Base-by-base conservation (phyloP, 2,888 invertebrate species). In the Thecocarcelia acutangulata region DNA sequence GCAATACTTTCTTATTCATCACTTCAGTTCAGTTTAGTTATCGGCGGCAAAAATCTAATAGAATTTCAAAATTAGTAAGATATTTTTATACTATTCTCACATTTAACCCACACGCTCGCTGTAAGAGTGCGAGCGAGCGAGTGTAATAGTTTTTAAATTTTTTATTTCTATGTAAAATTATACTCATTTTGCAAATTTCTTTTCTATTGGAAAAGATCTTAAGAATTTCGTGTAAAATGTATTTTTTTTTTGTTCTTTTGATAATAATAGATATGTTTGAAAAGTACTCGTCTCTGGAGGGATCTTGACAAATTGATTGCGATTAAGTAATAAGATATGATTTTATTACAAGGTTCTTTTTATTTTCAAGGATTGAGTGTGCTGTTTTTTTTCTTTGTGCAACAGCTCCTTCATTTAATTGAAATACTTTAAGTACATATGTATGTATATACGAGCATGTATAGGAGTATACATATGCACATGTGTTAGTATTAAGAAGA, bases 301-400 rank as follows among this genome's bases (percentile, higher is more conserved):
- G 50, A 64, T 78, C 70, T 66, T 78, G 75, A 66, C 74, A 82
- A 82, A 82, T 75, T 82, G 78, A 82, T 82, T 82, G 82, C 78
- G 82, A 82, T 82, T 78, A 78, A 70, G 82, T 82, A 82, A 82
- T 82, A 58, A 75, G 82, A 82, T 82, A 82, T 78, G 50, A 64
- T 58, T 78, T 66, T 40, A 44, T 68, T 52, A 46, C 68, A 76
- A 33, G 37, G 28, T 46, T 54, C 59, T 44, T 24, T 33, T 48
- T 33, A 4, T 56, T 33, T 74, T 24, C 21, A 33, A 1, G 48
- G 17, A 4, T n/a, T n/a, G n/a, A n/a, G n/a, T n/a, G n/a, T n/a
- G 13, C 37, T 52, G 13, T 37, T 48, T 61, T 13, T 33, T 17
- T 52, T 37, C 33, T n/a, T 59, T 56, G 42, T 37, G 19, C 33